Evolutionary conservation across 37 sponge, comb jelly and placozoan species (phyloP), one percentile per base, ranked within the genome.

Genomic region (Amphimedon queenslandica): DNA sequence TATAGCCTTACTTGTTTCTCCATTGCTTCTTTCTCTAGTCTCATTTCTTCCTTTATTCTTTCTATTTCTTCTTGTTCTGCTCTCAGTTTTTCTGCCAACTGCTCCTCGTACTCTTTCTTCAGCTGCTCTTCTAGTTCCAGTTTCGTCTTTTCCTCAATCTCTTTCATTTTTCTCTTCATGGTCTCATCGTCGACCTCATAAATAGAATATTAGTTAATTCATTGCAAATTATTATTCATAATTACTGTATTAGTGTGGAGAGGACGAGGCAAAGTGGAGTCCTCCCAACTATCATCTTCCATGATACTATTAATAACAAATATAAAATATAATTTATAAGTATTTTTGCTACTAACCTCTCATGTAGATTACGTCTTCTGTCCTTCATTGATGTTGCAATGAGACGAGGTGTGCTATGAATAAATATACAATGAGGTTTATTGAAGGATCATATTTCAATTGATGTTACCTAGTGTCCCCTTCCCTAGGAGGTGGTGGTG

Each of bases 401-500:
- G 42, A 70, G n/a, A 69, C 72, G 74, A 13, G 80, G 80, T 2
- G 80, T 40, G 67, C 61, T 60, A 25, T 27, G n/a, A n/a, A n/a
- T n/a, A n/a, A n/a, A n/a, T n/a, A n/a, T n/a, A n/a, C n/a, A n/a
- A n/a, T n/a, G n/a, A n/a, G n/a, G n/a, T n/a, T 61, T n/a, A n/a
- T n/a, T n/a, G n/a, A n/a, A n/a, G n/a, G n/a, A n/a, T n/a, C n/a
- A n/a, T n/a, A n/a, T n/a, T n/a, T n/a, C n/a, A 47, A 13, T 18
- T 18, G 8, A 47, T 47, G 13, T 18, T 13, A 47, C 53, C 13
- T 18, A 47, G 8, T 47, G 13, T 47, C 8, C 53, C 53, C 13
- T 47, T 8, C 13, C 8, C 8, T 18, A 47, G 72, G 57, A n/a
- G 87, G 84, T 36, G 90, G 90, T 25, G 84, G 84, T 34, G 90